These are phyloP conservation scores for Cochlearius cochlearius DNA, from an alignment of 2,113 vertebrate species.

Conservation along the genomic window DNA sequence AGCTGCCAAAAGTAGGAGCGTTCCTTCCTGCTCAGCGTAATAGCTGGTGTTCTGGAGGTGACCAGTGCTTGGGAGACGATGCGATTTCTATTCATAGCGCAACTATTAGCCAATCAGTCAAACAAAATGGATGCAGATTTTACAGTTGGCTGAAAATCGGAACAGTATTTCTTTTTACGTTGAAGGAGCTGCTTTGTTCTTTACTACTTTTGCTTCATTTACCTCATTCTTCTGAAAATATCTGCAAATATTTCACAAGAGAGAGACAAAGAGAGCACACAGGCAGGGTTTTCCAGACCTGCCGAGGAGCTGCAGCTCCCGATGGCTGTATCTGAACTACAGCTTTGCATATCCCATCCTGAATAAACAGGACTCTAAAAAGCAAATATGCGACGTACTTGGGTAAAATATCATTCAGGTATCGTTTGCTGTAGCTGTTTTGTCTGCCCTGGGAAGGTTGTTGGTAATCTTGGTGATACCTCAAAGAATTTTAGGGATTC, in stretches of 20 bases:
- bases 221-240: neutral
- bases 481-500: neutral
- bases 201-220: neutral
- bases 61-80: neutral
- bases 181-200: neutral
- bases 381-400: neutral
- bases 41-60: neutral
- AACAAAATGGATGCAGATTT: neutral
- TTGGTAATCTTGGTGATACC: neutral
- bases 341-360: neutral
- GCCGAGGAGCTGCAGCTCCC: neutral
- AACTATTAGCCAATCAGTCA: neutral
- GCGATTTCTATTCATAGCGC: neutral
- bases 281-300: neutral
- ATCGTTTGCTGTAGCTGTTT: neutral
- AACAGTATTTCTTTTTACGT: neutral
- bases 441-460: neutral
- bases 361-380: neutral
- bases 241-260: neutral
- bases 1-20: neutral
- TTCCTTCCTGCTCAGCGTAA: neutral
- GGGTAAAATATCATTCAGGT: neutral
- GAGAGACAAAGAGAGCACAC: neutral
- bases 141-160: neutral
- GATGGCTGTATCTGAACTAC: neutral